These are phyloP conservation scores for Calliscelio sp. DNA, from an alignment of 2,888 invertebrate species.

Conservation along the genomic window DNA sequence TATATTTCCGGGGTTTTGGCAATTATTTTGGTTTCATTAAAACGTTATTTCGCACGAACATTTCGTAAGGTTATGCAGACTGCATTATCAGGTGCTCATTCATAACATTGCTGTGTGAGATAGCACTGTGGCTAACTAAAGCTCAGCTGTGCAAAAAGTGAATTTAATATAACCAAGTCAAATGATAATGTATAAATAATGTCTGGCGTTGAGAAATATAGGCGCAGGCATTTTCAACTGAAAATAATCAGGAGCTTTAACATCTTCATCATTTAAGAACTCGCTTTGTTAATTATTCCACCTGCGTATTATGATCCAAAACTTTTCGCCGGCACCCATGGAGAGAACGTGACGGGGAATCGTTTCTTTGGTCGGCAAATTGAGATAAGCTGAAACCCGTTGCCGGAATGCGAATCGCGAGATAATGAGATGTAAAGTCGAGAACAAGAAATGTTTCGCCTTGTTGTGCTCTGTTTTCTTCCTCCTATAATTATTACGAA, in stretches of 20 bases:
- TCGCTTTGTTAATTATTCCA: conserved; percentile 71
- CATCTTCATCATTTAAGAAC: conserved; percentile 64
- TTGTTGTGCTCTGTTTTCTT: conserved; percentile 57
- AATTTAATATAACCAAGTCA: background rate
- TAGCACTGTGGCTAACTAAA: conserved; percentile 1
- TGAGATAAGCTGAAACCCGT: conserved; percentile 76
- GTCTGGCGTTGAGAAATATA: background rate
- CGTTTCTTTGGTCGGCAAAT: conserved; percentile 70
- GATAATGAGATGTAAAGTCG: conserved; percentile 68
- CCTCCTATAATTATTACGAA: conserved; percentile 39
- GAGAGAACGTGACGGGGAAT: conserved; percentile 69
- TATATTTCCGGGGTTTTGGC: background rate
- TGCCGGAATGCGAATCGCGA: conserved; percentile 74
- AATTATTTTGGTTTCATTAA: conserved; percentile 24
- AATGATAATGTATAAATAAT: conserved; percentile 12
- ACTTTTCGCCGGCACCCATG: conserved; percentile 66
- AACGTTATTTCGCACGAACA: background rate
- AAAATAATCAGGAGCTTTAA: conserved; percentile 32
- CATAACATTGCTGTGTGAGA: conserved; percentile 16
- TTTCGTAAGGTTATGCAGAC: conserved; percentile 3
- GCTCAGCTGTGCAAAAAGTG: background rate
- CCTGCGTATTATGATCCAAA: conserved; percentile 70
- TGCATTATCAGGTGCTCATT: conserved; percentile 31
- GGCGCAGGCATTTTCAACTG: background rate
- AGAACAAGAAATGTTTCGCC: conserved; percentile 68